These are phyloP conservation scores for Phrynosoma blainvillii DNA, from an alignment of 2,113 vertebrate genomes.

Conservation along the genomic window DNA sequence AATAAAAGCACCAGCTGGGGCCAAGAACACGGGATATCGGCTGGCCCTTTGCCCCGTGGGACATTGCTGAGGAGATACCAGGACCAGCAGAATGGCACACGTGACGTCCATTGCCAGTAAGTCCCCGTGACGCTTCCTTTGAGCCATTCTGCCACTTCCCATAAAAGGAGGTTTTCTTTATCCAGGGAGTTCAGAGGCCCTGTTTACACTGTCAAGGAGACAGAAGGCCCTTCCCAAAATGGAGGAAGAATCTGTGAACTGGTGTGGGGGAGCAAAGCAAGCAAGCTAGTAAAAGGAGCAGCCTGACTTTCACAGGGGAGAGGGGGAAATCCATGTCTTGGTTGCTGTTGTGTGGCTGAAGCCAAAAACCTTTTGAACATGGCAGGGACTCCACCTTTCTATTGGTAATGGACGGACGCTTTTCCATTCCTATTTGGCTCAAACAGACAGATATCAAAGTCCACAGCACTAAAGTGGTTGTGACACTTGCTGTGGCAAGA, in stretches of 20 bases:
- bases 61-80: slow-evolving; percentile 72
- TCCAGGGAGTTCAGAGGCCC: slow-evolving; percentile 56
- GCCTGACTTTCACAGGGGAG: fast-evolving
- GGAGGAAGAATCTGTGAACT: slow-evolving; percentile 57
- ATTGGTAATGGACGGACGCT: neutral
- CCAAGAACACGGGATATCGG: slow-evolving; percentile 61
- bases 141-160: slow-evolving; percentile 70
- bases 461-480: too few species aligned
- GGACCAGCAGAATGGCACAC: slow-evolving; percentile 55
- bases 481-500: too few species aligned
- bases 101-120: slow-evolving; percentile 72
- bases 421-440: neutral
- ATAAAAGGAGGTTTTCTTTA: slow-evolving; percentile 74
- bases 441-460: neutral
- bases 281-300: neutral
- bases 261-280: neutral
- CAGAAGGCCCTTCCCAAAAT: slow-evolving; percentile 47
- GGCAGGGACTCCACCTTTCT: neutral
- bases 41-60: slow-evolving; percentile 62
- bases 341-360: neutral
- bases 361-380: neutral
- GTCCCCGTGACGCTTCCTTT: slow-evolving; percentile 69
- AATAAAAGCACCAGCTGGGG: slow-evolving; percentile 53
- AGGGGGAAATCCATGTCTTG: neutral
- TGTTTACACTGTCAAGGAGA: slow-evolving; percentile 68